Conservation (phyloP, 1,140 invertebrate genomes). For the Leptinotarsa texana region DNA sequence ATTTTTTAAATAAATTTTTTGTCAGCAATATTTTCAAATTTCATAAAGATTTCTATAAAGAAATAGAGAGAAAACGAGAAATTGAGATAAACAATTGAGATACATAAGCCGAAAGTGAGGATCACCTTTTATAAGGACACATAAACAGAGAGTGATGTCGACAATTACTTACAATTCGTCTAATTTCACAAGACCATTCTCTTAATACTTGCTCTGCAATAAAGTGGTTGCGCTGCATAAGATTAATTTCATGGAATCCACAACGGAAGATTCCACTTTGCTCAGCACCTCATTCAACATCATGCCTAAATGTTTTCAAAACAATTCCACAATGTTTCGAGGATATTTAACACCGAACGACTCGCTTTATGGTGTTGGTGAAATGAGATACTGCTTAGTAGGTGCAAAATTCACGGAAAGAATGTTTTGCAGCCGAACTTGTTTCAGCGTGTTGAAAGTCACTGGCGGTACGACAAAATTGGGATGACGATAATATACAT, state of each 20-base stretch:
- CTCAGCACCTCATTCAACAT: neutral
- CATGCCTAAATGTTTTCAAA: neutral
- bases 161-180: neutral
- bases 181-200: neutral
- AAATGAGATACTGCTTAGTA: slow-evolving; percentile 2
- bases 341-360: slow-evolving; percentile 2
- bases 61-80: neutral
- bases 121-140: neutral
- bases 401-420: neutral
- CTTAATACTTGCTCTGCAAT: neutral
- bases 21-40: too few species aligned
- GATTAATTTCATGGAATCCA: neutral
- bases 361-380: neutral
- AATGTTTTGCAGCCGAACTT: neutral
- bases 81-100: neutral
- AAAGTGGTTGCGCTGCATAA: neutral
- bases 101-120: neutral
- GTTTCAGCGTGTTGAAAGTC: neutral
- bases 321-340: slow-evolving; percentile 6
- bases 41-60: too few species aligned
- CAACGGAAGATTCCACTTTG: slow-evolving; percentile 2
- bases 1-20: too few species aligned
- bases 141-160: too few species aligned
- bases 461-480: neutral
- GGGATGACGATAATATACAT: neutral